Evolutionary conservation across 2,888 invertebrate species (phyloP), one percentile per base, ranked within the genome.

Genomic region (Xanthia togata): DNA sequence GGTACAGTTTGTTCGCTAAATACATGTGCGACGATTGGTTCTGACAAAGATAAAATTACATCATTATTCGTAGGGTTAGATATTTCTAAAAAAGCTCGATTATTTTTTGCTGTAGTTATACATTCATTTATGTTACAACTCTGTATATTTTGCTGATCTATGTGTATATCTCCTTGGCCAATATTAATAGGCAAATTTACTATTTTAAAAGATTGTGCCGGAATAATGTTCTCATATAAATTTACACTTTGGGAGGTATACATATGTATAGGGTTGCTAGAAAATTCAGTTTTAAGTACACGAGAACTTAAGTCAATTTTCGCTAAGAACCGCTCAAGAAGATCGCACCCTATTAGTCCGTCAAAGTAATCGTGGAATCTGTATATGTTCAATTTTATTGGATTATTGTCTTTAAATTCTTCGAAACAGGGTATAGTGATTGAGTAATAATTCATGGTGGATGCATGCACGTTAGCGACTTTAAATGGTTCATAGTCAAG

Each of bases 231-330:
- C 31, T 31, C 31, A 59, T 59, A 59, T 31, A 31, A 59, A 59
- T 59, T 31, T 31, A 59, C 59, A 26, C 59, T 59, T 59, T 59
- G 59, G 17, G 31, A 59, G 59, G 8, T 59, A 31, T 31, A 59
- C 57, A 57, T 57, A 26, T 57, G n/a, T 57, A 57, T 59, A 59
- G 59, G 59, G 59, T 59, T 59, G 31, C 59, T 59, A 59, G 59
- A 59, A 59, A 59, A 59, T 59, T 59, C 31, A 31, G 59, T 31
- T 59, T 59, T 59, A 59, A 31, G 59, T 59, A 59, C 31, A 17
- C 59, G 59, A 59, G 59, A 59, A 59, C 59, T 59, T 31, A 59
- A 50, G 31, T 59, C 17, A 59, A 59, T 47, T 47, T 47, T 47
- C 44, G 44, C 44, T 14, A 47, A 47, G 44, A 47, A 47, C 44